Percentiles rank a stretch among this genome's conserved stretches.
Conservation (phyloP, 2,888 invertebrate genomes). For the Theretra japonica region DNA sequence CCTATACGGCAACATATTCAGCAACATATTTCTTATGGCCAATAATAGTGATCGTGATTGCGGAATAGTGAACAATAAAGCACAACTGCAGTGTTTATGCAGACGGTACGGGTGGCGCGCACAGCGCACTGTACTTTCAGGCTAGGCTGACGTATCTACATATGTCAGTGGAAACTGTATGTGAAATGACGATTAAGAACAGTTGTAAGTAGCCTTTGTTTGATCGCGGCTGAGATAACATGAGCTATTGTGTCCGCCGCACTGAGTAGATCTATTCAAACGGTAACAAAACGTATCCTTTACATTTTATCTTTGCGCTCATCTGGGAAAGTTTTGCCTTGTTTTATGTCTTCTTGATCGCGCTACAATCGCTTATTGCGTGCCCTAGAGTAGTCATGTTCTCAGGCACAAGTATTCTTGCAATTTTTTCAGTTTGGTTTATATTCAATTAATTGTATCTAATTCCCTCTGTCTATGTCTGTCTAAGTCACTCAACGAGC, state of each 20-base stretch:
- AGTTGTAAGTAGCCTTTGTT: constrained; percentile 84
- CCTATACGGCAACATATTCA: no score
- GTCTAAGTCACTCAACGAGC: no score
- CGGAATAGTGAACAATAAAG: not conserved
- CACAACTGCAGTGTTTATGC: constrained; percentile 5
- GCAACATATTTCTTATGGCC: not conserved
- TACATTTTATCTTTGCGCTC: constrained; percentile 29
- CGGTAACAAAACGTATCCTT: constrained; percentile 39
- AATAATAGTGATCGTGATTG: not conserved
- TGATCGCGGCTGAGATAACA: constrained; percentile 70
- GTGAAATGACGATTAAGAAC: constrained; percentile 84
- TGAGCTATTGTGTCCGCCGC: constrained; percentile 66
- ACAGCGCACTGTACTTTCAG: constrained; percentile 55
- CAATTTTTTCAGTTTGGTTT: not conserved
- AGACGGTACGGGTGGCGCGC: constrained; percentile 10
- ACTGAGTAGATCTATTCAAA: constrained; percentile 57
- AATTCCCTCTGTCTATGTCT: not conserved
- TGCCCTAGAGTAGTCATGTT: not conserved
- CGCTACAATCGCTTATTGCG: not conserved
- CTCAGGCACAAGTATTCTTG: not conserved
- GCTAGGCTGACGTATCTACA: constrained; percentile 62
- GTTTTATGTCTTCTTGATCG: constrained; percentile 22
- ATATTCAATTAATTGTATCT: not conserved
- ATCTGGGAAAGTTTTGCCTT: constrained; percentile 14
- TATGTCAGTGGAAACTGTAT: constrained; percentile 76